Percentiles rank a stretch among this genome's conserved stretches.
Evolutionary conservation across 2,888 invertebrate genomes (phyloP).

Genomic region (Cecidostiba fungosa): DNA sequence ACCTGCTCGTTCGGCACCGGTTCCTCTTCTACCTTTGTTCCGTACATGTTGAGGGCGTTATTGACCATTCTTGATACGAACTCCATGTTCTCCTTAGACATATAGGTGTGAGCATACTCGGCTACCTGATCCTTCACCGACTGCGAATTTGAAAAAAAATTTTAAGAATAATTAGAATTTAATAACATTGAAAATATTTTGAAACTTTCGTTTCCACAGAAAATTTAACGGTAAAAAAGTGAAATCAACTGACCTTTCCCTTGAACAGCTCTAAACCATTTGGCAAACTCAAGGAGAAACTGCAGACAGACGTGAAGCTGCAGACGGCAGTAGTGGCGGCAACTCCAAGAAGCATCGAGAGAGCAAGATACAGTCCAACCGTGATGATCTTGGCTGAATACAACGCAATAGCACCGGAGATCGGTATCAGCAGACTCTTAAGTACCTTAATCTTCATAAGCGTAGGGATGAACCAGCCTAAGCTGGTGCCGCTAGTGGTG

Average conservation of each 20-base stretch:
- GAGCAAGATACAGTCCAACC: conserved; percentile 64
- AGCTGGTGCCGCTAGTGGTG: background rate
- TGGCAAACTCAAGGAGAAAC: conserved; percentile 75
- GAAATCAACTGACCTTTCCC: conserved; percentile 31
- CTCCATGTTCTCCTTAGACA: conserved; percentile 84
- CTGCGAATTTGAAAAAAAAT: conserved; percentile 1
- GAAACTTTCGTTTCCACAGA: background rate
- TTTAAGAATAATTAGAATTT: background rate
- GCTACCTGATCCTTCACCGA: conserved; percentile 71
- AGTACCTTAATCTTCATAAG: background rate
- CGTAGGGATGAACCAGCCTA: background rate
- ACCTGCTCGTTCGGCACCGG: background rate
- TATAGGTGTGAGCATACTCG: conserved; percentile 82
- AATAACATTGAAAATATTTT: too few species aligned
- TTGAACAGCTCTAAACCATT: background rate
- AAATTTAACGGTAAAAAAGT: background rate
- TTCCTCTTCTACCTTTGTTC: background rate
- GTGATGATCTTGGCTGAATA: conserved; percentile 67
- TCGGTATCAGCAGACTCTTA: conserved; percentile 66
- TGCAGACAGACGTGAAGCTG: conserved; percentile 84
- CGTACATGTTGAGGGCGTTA: conserved; percentile 84
- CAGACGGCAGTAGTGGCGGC: conserved; percentile 83
- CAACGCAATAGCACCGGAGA: conserved; percentile 65
- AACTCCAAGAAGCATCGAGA: conserved; percentile 81
- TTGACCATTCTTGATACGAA: conserved; percentile 83